Evolutionary conservation across 2,113 vertebrate species (phyloP).

Genomic region (Callaeas wilsoni): DNA sequence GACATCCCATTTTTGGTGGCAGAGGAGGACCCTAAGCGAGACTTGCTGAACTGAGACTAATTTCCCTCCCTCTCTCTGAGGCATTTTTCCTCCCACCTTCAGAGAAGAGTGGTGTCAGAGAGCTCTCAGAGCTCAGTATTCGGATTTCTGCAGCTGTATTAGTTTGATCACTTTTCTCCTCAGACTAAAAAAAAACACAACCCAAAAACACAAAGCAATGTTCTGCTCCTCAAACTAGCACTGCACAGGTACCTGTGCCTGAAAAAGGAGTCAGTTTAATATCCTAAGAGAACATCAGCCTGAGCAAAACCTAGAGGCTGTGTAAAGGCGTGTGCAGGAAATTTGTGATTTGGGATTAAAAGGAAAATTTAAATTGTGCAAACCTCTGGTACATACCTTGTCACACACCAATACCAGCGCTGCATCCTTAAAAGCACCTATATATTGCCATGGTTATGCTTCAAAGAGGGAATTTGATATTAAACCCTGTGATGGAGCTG

Average conservation of each 20-base stretch:
- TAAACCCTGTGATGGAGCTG: background rate
- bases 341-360: background rate
- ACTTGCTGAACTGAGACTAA: background rate
- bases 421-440: background rate
- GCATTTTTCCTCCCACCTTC: background rate
- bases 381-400: background rate
- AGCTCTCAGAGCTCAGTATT: background rate
- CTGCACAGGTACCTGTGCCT: background rate
- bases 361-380: background rate
- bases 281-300: background rate
- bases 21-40: background rate
- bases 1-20: background rate
- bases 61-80: background rate
- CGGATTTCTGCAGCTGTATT: background rate
- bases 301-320: background rate
- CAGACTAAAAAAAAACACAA: background rate
- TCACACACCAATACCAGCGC: background rate
- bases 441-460: background rate
- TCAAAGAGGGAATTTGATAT: background rate
- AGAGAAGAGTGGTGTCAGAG: background rate
- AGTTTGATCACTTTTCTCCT: background rate
- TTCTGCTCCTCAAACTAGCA: background rate
- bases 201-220: accelerated
- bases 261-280: background rate
- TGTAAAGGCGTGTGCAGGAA: background rate